These are phyloP conservation scores for Drosophila murphyi DNA, from an alignment of 1,140 invertebrate species.

Conservation along the genomic window DNA sequence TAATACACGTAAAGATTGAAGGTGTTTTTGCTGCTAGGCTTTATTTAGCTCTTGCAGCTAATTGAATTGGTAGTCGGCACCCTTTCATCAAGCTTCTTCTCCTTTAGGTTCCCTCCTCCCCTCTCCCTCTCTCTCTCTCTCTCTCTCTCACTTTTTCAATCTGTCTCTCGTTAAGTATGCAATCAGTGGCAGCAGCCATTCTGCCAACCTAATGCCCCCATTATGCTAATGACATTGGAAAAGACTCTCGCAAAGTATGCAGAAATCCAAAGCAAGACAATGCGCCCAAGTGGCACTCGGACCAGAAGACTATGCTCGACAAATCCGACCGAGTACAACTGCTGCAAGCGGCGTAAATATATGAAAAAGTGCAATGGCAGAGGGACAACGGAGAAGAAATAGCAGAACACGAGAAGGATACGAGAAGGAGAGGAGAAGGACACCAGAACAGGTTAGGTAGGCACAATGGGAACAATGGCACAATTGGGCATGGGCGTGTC, in stretches of 20 bases:
- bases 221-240: slow-evolving; percentile 79
- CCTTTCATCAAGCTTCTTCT: slow-evolving; percentile 25
- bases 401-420: slow-evolving; percentile 11
- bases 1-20: background rate
- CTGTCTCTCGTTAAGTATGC: slow-evolving; percentile 63
- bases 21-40: background rate
- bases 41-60: slow-evolving; percentile 64
- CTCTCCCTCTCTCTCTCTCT: too few relatives aligned
- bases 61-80: slow-evolving; percentile 68
- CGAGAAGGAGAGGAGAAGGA: slow-evolving; percentile 14
- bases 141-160: background rate
- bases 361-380: slow-evolving; percentile 46
- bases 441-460: slow-evolving; percentile 20
- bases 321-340: slow-evolving; percentile 49
- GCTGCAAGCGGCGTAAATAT: slow-evolving; percentile 54
- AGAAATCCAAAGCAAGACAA: slow-evolving; percentile 44
- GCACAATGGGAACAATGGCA: slow-evolving; percentile 57
- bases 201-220: slow-evolving; percentile 74
- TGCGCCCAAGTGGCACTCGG: slow-evolving; percentile 43
- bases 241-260: slow-evolving; percentile 39
- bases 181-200: slow-evolving; percentile 48
- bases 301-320: slow-evolving; percentile 20
- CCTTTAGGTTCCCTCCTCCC: too few relatives aligned
- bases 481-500: slow-evolving; percentile 66
- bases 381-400: slow-evolving; percentile 33